These are phyloP conservation scores for Gulo gulo DNA, from an alignment of 2,113 vertebrate genomes.

Conservation along the genomic window DNA sequence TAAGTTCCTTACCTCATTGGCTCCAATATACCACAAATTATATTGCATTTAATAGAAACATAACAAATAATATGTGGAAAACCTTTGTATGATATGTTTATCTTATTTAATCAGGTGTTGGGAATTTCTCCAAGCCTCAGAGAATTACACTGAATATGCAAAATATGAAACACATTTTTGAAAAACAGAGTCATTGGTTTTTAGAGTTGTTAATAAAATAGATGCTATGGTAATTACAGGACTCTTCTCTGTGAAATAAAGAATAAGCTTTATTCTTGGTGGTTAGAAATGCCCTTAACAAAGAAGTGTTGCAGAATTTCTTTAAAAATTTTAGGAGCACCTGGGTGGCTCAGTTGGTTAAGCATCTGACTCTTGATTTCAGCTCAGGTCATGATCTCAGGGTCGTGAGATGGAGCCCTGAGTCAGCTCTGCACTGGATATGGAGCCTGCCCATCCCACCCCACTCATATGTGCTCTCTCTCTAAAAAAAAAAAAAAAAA, in stretches of 20 bases:
- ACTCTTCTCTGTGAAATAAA: background rate
- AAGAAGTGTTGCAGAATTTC: background rate
- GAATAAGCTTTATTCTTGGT: background rate
- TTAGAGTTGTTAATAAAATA: background rate
- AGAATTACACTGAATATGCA: background rate
- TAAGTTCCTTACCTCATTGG: background rate
- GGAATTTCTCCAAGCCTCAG: background rate
- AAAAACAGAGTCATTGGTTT: background rate
- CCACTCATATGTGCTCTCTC: no score
- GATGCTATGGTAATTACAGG: background rate
- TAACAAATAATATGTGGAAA: background rate
- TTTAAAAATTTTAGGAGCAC: background rate
- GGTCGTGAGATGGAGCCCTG: background rate
- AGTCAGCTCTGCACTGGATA: no score
- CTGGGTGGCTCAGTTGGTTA: background rate
- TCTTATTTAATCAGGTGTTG: background rate
- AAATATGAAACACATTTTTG: slow-evolving; percentile 11
- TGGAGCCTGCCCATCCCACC: no score
- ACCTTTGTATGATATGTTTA: background rate
- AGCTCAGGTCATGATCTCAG: background rate
- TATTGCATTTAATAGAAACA: slow-evolving; percentile 8
- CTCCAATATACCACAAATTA: background rate
- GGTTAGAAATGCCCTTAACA: background rate
- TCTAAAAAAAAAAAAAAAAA: no score
- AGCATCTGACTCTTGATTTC: background rate